Evolutionary conservation across 2,888 invertebrate species (phyloP).

Genomic region (Anodontia alba): DNA sequence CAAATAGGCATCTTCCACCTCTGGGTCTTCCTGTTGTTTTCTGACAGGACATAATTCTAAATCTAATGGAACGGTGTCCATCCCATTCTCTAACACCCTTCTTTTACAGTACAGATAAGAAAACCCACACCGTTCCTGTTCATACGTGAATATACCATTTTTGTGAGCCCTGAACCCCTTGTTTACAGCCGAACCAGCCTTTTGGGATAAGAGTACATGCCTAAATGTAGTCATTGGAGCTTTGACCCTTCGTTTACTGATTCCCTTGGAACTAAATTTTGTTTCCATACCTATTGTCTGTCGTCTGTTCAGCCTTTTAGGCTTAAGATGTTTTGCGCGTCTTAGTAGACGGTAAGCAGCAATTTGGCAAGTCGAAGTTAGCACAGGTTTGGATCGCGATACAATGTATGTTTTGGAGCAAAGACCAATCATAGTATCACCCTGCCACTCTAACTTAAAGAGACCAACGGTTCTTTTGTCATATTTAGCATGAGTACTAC

Average conservation of each 20-base stretch:
- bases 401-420: slow-evolving; percentile 21
- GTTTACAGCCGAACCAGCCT: not conserved
- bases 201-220: not conserved
- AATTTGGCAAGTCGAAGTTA: not conserved
- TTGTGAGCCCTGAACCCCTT: not conserved
- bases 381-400: not conserved
- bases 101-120: not conserved
- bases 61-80: not conserved
- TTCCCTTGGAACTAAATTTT: slow-evolving; percentile 12
- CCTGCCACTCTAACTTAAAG: slow-evolving; percentile 13
- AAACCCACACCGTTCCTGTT: not conserved
- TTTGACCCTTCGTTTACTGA: slow-evolving; percentile 1
- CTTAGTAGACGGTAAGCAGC: not conserved
- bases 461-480: slow-evolving; percentile 21
- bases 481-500: slow-evolving; percentile 14
- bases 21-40: not conserved
- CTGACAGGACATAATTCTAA: not conserved
- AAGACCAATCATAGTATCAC: slow-evolving; percentile 10
- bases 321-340: not conserved
- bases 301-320: not conserved
- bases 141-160: not conserved
- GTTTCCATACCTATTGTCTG: not conserved
- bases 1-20: not conserved
- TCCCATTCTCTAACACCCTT: not conserved
- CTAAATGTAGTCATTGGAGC: not conserved